Evolutionary conservation across 2,113 vertebrate species (phyloP), one percentile per base, ranked within the genome.

Genomic region (Apeltes quadracus): DNA sequence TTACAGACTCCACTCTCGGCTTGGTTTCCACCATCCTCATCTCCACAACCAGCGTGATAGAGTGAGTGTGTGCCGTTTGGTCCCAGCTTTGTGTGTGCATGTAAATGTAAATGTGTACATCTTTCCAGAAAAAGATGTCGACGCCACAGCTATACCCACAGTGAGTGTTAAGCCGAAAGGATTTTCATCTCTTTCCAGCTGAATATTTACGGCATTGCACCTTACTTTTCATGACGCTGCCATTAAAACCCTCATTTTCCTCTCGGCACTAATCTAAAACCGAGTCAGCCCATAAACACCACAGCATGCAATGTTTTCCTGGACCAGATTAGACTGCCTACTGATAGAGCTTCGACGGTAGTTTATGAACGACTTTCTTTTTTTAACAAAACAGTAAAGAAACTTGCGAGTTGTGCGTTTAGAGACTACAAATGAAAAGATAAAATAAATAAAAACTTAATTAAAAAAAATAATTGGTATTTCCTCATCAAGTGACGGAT

Each of bases 161-260:
- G 12, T 0, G 0, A 63, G 56, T 22, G 22, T 5, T 22, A 50
- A 61, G 2, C 50, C 29, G 20, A 76, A 69, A 69, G 39, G 10
- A 61, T 76, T 69, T 23, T 11, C 14, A 69, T 76, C 54, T 55
- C 48, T 9, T 61, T 61, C 38, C 16, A 50, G n/a, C 32, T 73
- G 48, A 80, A 74, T 74, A 77, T 74, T 78, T 72, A 72, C 72
- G 18, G 65, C 69, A 78, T 48, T 69, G 67, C 25, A 69, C n/a
- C 64, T 83, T 32, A 75, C 23, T 39, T 66, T 78, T 75, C 57
- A 39, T 50, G 56, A 71, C 23, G 48, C 41, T 61, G 27, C 38
- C 70, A 48, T 67, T 51, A 46, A 18, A 54, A 18, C 23, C 25
- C 43, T 68, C 34, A 63, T 66, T 34, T 61, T 50, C 10, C 41